Base-by-base conservation (phyloP, 2,888 invertebrate genomes). In the Exephanes ischioxanthus region DNA sequence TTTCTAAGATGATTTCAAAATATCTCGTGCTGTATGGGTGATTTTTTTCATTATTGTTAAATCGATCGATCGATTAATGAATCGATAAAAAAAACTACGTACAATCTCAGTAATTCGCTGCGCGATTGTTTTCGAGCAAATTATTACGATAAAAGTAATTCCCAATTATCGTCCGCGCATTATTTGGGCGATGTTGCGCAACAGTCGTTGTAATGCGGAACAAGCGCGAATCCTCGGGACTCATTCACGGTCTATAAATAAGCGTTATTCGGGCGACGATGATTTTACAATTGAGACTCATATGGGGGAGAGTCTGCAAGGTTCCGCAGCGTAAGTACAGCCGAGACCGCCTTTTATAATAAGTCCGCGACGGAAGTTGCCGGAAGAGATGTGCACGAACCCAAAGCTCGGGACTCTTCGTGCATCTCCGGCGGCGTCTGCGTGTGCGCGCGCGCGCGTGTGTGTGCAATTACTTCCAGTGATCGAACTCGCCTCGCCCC, bases 401-500 rank as follows among this genome's bases (percentile, higher is more conserved):
- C 9, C 16, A 33, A 30, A 1, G 48, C 37, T 78, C 83, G 83
- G 37, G 55, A 30, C 19, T 61, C 67, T 63, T 53, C 83, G 83
- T 79, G n/a, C 41, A 53, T 73, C 73, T 67, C 61, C 83, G 83
- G 45, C 51, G 26, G 11, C 58, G 14, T 22, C 58, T 26, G 9
- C 11, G 16, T 19, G 4, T 33, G 14, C 19, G 16, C 26, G 2
- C 51, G 2, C 51, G 16, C 14, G 9, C 45, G 41, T 11, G 30
- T 19, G 19, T 26, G 48, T 37, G 58, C 30, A 33, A 58, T 76
- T 66, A 22, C 71, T 70, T 66, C 55, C 71, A 48, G 68, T 61
- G 67, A 78, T 72, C 78, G 73, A 80, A 83, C 75, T 41, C 71
- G 26, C 55, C 58, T 53, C 67, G 22, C 53, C 72, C 51, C 67